These are phyloP conservation scores for Spinibarbus caldwelli DNA, from an alignment of 2,797 vertebrate species.

Conservation along the genomic window DNA sequence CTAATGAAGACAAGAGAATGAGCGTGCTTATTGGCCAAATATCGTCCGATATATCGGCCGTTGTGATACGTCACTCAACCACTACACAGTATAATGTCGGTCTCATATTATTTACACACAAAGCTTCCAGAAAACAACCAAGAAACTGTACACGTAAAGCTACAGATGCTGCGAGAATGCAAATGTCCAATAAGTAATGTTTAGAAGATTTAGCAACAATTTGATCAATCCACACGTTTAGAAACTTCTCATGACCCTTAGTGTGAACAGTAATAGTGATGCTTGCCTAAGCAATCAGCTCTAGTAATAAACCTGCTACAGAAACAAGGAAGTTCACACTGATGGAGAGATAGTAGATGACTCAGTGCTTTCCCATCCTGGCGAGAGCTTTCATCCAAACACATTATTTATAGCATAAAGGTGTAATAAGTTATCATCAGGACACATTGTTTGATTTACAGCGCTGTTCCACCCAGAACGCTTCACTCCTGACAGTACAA, in stretches of 20 bases:
- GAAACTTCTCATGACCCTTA: neutral
- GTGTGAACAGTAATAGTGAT: neutral
- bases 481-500: neutral
- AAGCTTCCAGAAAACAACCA: neutral
- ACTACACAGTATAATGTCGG: too few relatives aligned
- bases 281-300: neutral
- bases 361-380: constrained; percentile 48
- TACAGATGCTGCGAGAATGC: neutral
- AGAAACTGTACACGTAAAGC: neutral
- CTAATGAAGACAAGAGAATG: too few relatives aligned
- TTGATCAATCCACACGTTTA: neutral
- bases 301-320: constrained; percentile 1
- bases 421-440: constrained; percentile 59
- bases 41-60: too few relatives aligned
- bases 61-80: too few relatives aligned
- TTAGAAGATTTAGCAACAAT: too few relatives aligned
- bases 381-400: too few relatives aligned
- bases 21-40: too few relatives aligned
- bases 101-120: neutral
- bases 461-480: constrained; percentile 1
- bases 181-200: neutral
- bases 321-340: neutral
- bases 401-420: constrained; percentile 80
- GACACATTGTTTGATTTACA: constrained; percentile 50
- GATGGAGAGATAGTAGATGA: neutral